These are phyloP conservation scores for Phyllostomus discolor DNA, from an alignment of 2,113 vertebrate species.

Conservation along the genomic window DNA sequence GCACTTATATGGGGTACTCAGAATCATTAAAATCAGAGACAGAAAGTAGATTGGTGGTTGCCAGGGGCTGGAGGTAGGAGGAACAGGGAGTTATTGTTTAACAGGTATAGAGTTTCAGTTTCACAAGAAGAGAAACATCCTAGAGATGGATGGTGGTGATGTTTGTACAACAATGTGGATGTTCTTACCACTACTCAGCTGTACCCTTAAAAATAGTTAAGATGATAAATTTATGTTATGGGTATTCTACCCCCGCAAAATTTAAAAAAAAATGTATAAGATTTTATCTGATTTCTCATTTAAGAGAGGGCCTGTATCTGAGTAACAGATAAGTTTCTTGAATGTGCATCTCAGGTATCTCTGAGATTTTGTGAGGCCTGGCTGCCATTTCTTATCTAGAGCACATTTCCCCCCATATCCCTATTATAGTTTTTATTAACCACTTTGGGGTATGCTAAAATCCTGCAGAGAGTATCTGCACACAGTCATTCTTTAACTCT, in stretches of 20 bases:
- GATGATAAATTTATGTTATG: background rate
- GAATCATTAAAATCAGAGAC: background rate
- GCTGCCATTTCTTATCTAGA: background rate
- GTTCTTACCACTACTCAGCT: background rate
- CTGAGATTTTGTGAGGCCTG: background rate
- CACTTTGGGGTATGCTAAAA: background rate
- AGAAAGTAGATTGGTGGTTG: background rate
- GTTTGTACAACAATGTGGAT: background rate
- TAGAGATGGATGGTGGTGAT: background rate
- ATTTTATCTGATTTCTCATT: conserved; percentile 4
- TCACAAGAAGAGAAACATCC: background rate
- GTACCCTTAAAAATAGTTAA: background rate
- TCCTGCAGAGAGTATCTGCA: background rate
- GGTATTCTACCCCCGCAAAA: background rate
- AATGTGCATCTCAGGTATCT: background rate
- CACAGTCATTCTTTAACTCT: background rate
- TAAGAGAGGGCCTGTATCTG: background rate
- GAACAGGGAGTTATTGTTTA: background rate
- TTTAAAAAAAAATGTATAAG: background rate
- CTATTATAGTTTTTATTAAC: background rate
- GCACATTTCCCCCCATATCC: background rate
- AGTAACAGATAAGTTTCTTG: background rate
- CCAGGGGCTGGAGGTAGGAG: background rate
- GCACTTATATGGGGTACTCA: background rate
- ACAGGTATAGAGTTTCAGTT: background rate